Evolutionary conservation across 2,888 invertebrate species (phyloP), one percentile per base, ranked within the genome.

Genomic region (Cetonia aurata): DNA sequence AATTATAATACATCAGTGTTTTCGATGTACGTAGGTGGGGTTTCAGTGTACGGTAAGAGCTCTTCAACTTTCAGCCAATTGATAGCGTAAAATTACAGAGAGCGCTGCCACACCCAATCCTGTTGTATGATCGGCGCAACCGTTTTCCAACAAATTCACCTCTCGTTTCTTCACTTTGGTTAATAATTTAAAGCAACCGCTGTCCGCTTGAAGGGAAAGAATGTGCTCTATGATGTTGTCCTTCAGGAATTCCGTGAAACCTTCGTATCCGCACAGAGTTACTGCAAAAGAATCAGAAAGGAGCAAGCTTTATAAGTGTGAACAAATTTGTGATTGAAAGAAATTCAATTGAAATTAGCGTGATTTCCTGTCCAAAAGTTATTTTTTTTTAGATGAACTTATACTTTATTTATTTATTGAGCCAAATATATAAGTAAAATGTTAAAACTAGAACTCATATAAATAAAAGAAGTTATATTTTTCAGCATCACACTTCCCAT

Each of bases 261-360:
- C 87, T 77, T 86, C 85, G 75, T 84, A 82, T 1, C 86, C 86
- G 73, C 87, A 87, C 3, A 87, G 75, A 33, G 84, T 77, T 69
- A 87, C 87, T 87, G 46, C 8, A 67, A n/a, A 65, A 37, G 6
- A 25, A 3, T 3, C 25, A 25, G 4, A 25, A 25, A 25, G 25
- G 4, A 25, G 25, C 25, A 25, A 25, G 25, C 25, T 25, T 25
- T 25, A 25, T 25, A 25, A 25, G 4, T 25, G 25, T 25, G 1
- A 25, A n/a, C n/a, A n/a, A n/a, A n/a, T n/a, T n/a, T n/a, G n/a
- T n/a, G n/a, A n/a, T n/a, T n/a, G 33, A 33, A 33, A 33, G 33
- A 6, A 33, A 33, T n/a, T n/a, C n/a, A n/a, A n/a, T n/a, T n/a
- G n/a, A n/a, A n/a, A n/a, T n/a, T n/a, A n/a, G n/a, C n/a, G n/a